Evolutionary conservation across 2,888 invertebrate genomes (phyloP).

Genomic region (Agrotis puta): DNA sequence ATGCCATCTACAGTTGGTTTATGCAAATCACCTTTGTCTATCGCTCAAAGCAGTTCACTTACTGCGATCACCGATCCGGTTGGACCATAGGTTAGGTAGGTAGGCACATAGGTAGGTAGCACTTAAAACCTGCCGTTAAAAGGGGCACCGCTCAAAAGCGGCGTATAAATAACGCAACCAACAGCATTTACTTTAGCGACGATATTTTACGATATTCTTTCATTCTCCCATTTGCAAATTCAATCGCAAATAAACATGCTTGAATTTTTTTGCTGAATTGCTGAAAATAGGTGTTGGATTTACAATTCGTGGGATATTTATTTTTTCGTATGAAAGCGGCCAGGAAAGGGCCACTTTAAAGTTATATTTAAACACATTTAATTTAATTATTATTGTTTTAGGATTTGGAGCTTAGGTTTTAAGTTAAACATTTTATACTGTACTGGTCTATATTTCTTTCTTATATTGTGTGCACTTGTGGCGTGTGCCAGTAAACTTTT

Average conservation of each 20-base stretch:
- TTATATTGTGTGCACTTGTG: no score
- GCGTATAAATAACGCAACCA: slow-evolving; percentile 86
- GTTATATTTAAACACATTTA: no score
- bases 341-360: no score
- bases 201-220: slow-evolving; percentile 86
- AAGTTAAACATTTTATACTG: no score
- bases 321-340: not conserved
- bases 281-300: slow-evolving; percentile 16
- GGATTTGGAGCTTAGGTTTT: no score
- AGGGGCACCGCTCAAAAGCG: slow-evolving; percentile 86
- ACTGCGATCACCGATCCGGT: slow-evolving; percentile 44
- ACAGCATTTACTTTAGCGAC: slow-evolving; percentile 83
- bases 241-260: slow-evolving; percentile 54
- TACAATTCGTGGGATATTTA: not conserved
- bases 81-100: no score
- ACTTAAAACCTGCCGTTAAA: slow-evolving; percentile 89
- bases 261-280: slow-evolving; percentile 20
- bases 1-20: slow-evolving; percentile 36
- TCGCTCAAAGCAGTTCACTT: slow-evolving; percentile 56
- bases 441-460: no score
- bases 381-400: no score
- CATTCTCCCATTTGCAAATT: slow-evolving; percentile 71
- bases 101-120: no score
- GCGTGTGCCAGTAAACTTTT: no score
- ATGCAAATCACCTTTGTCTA: slow-evolving; percentile 53